Percentiles rank a stretch among this genome's conserved stretches.
Conservation (phyloP, 2,797 vertebrate species). For the Nasua narica region DNA sequence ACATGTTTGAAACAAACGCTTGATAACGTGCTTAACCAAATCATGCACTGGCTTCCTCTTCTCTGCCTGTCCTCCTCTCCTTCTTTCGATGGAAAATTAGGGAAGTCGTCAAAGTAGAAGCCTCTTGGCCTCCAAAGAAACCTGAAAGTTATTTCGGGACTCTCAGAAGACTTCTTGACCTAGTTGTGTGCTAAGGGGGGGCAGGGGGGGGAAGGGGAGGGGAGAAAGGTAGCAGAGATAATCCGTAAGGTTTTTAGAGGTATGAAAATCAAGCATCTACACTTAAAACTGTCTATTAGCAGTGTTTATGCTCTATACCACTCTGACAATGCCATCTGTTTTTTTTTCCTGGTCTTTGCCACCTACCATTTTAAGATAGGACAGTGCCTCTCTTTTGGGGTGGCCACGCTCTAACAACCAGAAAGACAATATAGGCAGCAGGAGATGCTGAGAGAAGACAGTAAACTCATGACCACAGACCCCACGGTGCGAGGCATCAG, state of each 20-base stretch:
- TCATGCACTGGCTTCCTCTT: not conserved
- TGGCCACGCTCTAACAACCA: not conserved
- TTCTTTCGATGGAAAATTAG: slow-evolving; percentile 41
- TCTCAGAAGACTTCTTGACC: slow-evolving; percentile 73
- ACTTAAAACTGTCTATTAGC: not conserved
- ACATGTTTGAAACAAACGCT: not conserved
- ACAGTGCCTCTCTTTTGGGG: not conserved
- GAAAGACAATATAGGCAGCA: slow-evolving; percentile 41
- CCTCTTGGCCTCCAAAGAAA: slow-evolving; percentile 63
- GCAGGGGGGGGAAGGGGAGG: not conserved
- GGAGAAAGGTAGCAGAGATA: slow-evolving; percentile 52
- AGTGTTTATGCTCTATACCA: not conserved
- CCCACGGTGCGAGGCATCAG: not conserved
- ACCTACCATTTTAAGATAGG: slow-evolving; percentile 28
- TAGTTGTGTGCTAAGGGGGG: slow-evolving; percentile 40
- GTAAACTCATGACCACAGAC: not conserved
- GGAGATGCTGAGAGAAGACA: not conserved
- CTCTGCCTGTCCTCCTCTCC: not conserved
- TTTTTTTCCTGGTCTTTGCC: not conserved
- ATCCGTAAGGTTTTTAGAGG: slow-evolving; percentile 21
- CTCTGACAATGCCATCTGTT: not conserved
- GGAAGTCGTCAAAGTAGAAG: slow-evolving; percentile 44
- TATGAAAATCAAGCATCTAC: not conserved
- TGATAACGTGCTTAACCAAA: not conserved
- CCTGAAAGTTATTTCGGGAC: slow-evolving; percentile 68